phyloP scores from a whole-genome alignment of 2,797 vertebrate genomes.

The Manis javanica region DNA sequence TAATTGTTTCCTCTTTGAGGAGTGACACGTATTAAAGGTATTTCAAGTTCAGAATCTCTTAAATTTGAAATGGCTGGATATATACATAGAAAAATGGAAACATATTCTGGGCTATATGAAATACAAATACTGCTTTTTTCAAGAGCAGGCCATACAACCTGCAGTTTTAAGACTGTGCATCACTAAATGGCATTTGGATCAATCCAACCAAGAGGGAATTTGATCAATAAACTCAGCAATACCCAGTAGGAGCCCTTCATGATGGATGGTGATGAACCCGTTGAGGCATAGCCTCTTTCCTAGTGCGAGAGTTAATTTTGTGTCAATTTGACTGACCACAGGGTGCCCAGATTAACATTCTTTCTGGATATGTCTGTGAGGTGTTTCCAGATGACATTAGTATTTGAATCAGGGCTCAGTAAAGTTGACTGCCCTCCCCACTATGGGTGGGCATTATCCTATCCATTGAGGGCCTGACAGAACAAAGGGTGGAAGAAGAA shows the following conservation, averaged over 20 bases:
- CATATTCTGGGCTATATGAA: not conserved
- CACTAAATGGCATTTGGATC: not conserved
- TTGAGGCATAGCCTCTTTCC: too few species aligned
- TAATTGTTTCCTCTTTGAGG: not conserved
- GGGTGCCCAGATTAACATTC: too few species aligned
- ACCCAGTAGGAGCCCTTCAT: too few species aligned
- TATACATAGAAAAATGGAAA: not conserved
- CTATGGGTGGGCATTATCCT: too few species aligned
- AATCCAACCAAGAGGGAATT: not conserved
- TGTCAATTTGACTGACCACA: too few species aligned
- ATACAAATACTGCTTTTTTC: not conserved
- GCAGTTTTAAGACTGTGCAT: not conserved
- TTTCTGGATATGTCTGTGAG: too few species aligned
- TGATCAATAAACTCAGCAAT: not conserved
- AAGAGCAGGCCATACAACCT: not conserved
- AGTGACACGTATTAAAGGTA: not conserved
- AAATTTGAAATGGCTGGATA: not conserved
- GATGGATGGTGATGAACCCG: too few species aligned
- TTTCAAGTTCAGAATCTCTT: not conserved
- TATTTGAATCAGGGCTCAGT: too few species aligned
- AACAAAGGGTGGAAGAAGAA: not conserved
- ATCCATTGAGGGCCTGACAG: not conserved
- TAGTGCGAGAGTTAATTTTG: too few species aligned
- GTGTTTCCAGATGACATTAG: too few species aligned
- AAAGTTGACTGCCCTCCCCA: too few species aligned